Percentiles rank a stretch among this genome's conserved stretches.
phyloP scores from a whole-genome alignment of 35 echinoderm and acorn worm species.

The Holothuria glaberrima region DNA sequence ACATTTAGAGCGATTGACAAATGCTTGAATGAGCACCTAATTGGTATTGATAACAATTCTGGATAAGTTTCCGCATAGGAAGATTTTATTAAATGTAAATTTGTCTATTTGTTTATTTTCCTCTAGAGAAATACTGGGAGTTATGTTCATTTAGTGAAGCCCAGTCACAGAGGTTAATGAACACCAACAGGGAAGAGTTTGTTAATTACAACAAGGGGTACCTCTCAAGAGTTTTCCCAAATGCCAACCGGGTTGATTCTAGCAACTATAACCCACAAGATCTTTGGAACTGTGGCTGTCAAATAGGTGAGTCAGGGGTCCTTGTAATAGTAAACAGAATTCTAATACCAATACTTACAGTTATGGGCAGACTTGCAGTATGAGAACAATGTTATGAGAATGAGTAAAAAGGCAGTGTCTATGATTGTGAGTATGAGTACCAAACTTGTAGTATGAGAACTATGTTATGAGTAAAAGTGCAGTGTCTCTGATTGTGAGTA shows the following conservation, averaged over 20 bases:
- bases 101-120: conserved; percentile 52
- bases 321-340: no score
- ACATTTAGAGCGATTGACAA: no score
- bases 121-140: conserved; percentile 93
- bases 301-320: conserved; percentile 74
- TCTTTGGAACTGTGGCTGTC: conserved; percentile 96
- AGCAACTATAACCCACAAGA: conserved; percentile 96
- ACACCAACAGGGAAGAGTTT: conserved; percentile 85
- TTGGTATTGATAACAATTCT: no score
- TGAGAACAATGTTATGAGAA: no score
- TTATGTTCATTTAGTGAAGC: conserved; percentile 90
- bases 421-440: no score
- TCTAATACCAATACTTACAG: no score
- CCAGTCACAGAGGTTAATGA: conserved; percentile 75
- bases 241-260: conserved; percentile 85
- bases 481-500: no score
- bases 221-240: conserved; percentile 80
- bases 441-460: no score
- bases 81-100: neutral
- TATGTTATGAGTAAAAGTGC: no score
- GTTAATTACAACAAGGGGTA: conserved; percentile 92
- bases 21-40: no score
- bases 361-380: no score
- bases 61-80: neutral
- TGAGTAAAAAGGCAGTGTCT: no score